Conservation (phyloP, 1,140 invertebrate genomes). For the Drosophila funebris region DNA sequence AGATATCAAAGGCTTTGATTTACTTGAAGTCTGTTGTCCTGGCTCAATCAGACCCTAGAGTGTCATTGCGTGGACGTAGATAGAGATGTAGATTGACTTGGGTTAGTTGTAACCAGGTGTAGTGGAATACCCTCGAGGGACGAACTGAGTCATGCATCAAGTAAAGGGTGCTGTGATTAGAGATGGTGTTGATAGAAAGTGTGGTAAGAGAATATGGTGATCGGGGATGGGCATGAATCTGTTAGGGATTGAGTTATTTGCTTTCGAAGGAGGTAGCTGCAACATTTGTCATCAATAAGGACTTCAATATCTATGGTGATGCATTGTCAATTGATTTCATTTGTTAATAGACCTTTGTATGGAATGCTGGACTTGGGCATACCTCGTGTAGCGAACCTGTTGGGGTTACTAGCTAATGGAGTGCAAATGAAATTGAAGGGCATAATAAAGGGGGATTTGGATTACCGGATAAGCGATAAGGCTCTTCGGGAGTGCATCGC, state of each 20-base stretch:
- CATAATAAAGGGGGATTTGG: neutral
- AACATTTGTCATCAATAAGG: no score
- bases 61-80: conserved; percentile 2
- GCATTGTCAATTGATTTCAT: neutral
- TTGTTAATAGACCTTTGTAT: no score
- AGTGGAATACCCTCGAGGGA: conserved; percentile 80
- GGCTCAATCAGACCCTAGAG: conserved; percentile 26
- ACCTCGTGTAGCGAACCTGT: conserved; percentile 89
- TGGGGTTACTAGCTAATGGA: conserved; percentile 46
- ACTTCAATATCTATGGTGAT: conserved; percentile 58
- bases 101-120: conserved; percentile 75
- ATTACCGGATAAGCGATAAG: conserved; percentile 89
- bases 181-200: no score
- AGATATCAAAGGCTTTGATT: conserved; percentile 75
- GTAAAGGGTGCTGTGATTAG: neutral
- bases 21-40: conserved; percentile 28
- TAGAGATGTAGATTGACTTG: conserved; percentile 57
- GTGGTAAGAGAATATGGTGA: no score
- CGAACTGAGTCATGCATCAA: conserved; percentile 13
- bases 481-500: conserved; percentile 92
- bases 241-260: conserved; percentile 73
- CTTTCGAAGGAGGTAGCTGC: neutral
- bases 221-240: no score
- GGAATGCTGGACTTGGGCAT: no score
- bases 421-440: conserved; percentile 59